Percentiles rank a stretch among this genome's conserved stretches.
Conservation (phyloP, 2,113 vertebrate species). For the Parus major region DNA sequence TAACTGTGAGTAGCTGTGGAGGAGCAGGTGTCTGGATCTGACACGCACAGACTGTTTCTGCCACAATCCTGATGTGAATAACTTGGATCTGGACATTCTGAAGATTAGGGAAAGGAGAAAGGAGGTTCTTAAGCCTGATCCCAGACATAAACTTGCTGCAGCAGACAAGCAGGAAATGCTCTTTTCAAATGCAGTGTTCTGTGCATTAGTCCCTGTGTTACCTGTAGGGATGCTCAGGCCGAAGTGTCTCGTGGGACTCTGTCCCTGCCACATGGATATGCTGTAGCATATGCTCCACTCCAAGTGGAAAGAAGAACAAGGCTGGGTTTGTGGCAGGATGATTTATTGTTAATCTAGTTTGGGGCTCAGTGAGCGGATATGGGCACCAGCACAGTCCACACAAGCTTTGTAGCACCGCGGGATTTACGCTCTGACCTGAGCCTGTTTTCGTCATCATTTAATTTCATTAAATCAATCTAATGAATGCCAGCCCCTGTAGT, state of each 20-base stretch:
- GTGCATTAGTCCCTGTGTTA: accelerated
- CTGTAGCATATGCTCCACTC: not conserved
- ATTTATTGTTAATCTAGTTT: not conserved
- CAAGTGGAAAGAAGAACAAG: not conserved
- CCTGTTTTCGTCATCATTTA: not conserved
- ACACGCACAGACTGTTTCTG: not conserved
- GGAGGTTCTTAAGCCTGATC: not conserved
- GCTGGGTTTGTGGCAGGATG: not conserved
- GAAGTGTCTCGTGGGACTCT: not conserved
- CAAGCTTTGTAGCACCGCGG: not conserved
- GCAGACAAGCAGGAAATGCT: not conserved
- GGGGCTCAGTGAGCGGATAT: not conserved
- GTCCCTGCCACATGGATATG: not conserved
- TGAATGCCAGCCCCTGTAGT: not conserved
- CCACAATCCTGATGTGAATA: not conserved
- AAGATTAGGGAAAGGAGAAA: not conserved
- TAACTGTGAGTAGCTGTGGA: not conserved
- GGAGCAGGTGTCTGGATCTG: not conserved
- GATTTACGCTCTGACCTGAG: not conserved
- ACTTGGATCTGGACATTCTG: not conserved
- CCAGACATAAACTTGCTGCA: not conserved
- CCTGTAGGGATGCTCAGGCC: not conserved
- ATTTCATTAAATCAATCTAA: not conserved
- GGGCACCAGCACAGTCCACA: not conserved
- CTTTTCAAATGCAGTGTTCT: not conserved